phyloP scores from a whole-genome alignment of 2,888 invertebrate species.

The Marasmarcha lunaedactyla region DNA sequence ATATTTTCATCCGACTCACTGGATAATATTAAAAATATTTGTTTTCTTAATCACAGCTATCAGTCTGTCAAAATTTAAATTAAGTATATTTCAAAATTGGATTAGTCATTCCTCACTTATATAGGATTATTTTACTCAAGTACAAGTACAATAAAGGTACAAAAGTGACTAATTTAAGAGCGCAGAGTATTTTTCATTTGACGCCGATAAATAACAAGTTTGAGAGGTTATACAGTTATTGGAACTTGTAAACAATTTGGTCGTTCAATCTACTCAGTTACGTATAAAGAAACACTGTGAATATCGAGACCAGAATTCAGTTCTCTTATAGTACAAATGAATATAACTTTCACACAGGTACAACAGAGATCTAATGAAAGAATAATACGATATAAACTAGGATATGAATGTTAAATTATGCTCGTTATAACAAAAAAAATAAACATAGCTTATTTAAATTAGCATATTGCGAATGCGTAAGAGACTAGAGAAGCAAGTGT shows the following conservation, averaged over 20 bases:
- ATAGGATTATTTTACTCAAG: slow-evolving; percentile 54
- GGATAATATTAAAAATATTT: slow-evolving; percentile 70
- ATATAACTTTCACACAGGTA: slow-evolving; percentile 65
- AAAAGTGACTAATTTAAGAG: slow-evolving; percentile 66
- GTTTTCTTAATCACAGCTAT: slow-evolving; percentile 71
- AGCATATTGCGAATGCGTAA: slow-evolving; percentile 57
- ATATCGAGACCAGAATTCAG: slow-evolving; percentile 41
- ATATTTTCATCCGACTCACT: slow-evolving; percentile 68
- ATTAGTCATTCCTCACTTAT: slow-evolving; percentile 61
- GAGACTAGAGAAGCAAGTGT: slow-evolving; percentile 65
- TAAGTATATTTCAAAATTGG: slow-evolving; percentile 70
- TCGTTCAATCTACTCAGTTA: slow-evolving; percentile 35
- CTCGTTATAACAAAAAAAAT: slow-evolving; percentile 48
- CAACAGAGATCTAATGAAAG: slow-evolving; percentile 70
- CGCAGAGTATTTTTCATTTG: slow-evolving; percentile 55
- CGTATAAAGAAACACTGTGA: slow-evolving; percentile 38
- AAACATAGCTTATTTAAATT: slow-evolving; percentile 39
- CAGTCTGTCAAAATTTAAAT: slow-evolving; percentile 71
- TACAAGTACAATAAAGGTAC: slow-evolving; percentile 61
- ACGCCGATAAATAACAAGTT: slow-evolving; percentile 42
- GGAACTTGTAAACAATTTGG: slow-evolving; percentile 47
- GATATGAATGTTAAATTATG: slow-evolving; percentile 65
- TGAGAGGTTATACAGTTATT: slow-evolving; percentile 40
- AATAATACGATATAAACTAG: slow-evolving; percentile 64
- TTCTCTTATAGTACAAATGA: slow-evolving; percentile 55